phyloP scores from a whole-genome alignment of 2,113 vertebrate genomes.

The Otocyon megalotis region DNA sequence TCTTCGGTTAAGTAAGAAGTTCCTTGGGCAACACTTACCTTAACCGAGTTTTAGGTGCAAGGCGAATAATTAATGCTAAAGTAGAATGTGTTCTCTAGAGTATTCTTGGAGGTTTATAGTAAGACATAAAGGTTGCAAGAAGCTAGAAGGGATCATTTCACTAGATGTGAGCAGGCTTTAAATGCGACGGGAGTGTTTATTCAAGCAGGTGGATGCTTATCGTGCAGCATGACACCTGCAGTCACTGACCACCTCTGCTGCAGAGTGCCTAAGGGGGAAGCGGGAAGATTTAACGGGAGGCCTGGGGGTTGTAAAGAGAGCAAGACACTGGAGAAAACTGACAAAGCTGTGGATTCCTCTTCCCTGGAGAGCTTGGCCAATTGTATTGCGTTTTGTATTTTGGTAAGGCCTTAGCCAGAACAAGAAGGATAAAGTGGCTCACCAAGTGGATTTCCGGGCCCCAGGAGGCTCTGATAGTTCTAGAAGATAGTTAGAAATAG shows the following conservation, averaged over 20 bases:
- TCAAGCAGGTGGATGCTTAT: not conserved
- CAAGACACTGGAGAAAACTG: not conserved
- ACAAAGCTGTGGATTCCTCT: not conserved
- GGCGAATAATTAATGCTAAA: not conserved
- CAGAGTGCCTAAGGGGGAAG: not conserved
- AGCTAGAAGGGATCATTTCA: not conserved
- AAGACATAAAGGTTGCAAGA: not conserved
- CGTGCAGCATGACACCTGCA: not conserved
- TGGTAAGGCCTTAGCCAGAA: not conserved
- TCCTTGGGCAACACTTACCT: not conserved
- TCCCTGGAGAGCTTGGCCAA: not conserved
- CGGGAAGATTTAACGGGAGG: not conserved
- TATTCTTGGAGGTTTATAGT: not conserved
- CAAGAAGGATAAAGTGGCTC: not conserved
- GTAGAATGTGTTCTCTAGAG: not conserved
- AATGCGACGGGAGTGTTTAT: not conserved
- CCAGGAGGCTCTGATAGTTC: not conserved
- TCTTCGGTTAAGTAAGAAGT: not conserved
- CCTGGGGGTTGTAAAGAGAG: not conserved
- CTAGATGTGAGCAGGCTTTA: not conserved
- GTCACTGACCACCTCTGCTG: not conserved
- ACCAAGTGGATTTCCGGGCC: fast-evolving
- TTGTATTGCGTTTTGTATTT: not conserved
- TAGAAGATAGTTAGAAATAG: not conserved
- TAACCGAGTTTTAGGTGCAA: not conserved